phyloP scores from a whole-genome alignment of 2,113 vertebrate species.

The Eurystomus gularis region DNA sequence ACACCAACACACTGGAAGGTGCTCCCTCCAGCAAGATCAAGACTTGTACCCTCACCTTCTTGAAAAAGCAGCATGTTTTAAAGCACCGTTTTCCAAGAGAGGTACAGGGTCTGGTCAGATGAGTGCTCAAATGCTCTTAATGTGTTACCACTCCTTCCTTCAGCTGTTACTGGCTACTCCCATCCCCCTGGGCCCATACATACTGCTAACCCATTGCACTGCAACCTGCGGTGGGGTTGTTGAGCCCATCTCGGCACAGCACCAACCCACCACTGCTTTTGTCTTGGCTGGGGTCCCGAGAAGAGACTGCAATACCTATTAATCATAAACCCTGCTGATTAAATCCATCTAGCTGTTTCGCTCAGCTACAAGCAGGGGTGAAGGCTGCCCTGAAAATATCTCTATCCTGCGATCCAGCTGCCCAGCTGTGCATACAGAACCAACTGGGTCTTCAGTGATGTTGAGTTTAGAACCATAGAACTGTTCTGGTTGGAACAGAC shows the following conservation, averaged over 20 bases:
- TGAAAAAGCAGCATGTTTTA: not conserved
- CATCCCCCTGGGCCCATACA: not conserved
- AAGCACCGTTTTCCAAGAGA: not conserved
- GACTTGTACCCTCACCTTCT: not conserved
- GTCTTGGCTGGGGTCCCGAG: not conserved
- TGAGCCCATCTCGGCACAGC: not conserved
- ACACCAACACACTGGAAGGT: rapidly evolving
- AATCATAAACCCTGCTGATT: not conserved
- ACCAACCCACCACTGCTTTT: not conserved
- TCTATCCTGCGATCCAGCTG: not conserved
- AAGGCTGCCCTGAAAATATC: not conserved
- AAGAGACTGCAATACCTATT: not conserved
- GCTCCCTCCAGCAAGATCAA: not conserved
- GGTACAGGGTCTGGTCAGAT: not conserved
- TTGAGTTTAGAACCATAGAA: not conserved
- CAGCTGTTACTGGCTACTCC: conserved; percentile 10
- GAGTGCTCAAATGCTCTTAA: not conserved
- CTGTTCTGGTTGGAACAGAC: not conserved
- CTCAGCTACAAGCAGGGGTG: not conserved
- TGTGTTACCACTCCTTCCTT: not conserved
- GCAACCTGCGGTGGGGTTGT: not conserved
- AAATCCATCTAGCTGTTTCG: not conserved
- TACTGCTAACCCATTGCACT: not conserved
- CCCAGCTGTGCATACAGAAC: not conserved
- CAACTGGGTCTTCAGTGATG: not conserved